Base-by-base conservation (phyloP, 2,888 invertebrate species). In the Crossocerus cetratus region DNA sequence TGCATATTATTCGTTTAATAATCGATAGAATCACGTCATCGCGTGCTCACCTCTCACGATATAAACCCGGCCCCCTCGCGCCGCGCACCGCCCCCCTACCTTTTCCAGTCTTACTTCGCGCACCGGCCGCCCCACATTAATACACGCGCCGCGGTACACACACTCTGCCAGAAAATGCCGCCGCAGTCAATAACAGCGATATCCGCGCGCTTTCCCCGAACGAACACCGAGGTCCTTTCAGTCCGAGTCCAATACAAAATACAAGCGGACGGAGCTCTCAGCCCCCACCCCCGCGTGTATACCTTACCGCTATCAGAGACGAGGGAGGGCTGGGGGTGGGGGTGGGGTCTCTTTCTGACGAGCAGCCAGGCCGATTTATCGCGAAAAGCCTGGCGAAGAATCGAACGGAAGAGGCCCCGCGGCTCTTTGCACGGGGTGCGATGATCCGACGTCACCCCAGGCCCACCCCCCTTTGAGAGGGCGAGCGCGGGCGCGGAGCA, bases 1-100 rank as follows among this genome's bases (percentile, higher is more conserved):
- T 82, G 87, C 83, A 88, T 86, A 88, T 88, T 88, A 88, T 88
- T 88, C 86, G 87, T 88, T 87, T 87, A 87, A 87, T 88, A 88
- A 88, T 88, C 88, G 87, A 88, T 88, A 84, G 85, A 85, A 88
- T 86, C 88, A 88, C 88, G 88, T 87, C 86, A 88, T 88, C 87
- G 88, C 88, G 88, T 88, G 88, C 81, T 83, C 79, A 74, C 80
- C 83, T 82, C 81, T 82, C 81, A 74, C 75, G 63, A 77, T 72
- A 80, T 80, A 80, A 80, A 77, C 72, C 69, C 72, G 69, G n/a
- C n/a, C 59, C 32, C 56, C 11, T 23, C 67, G 4, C 32, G 11
- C 32, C 32, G 11, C 32, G 8, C 32, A 32, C 56, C 21, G 65
- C 20, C 23, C 44, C 22, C n/a, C 18, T 60, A 55, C 60, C 69